Evolutionary conservation across 2,797 vertebrate species (phyloP).

Genomic region (Molothrus aeneus): DNA sequence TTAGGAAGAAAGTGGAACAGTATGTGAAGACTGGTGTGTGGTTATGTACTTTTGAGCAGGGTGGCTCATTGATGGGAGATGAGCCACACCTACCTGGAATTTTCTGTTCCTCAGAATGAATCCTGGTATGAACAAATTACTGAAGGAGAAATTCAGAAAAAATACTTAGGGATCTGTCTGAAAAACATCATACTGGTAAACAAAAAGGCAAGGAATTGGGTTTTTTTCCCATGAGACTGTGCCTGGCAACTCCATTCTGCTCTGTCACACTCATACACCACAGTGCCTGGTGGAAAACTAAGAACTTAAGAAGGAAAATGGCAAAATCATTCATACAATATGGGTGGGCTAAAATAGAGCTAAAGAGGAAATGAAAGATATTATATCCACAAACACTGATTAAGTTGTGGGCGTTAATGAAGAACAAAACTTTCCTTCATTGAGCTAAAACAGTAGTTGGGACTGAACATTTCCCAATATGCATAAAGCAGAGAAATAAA

Average conservation of each 20-base stretch:
- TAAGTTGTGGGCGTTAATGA: background rate
- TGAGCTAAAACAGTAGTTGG: background rate
- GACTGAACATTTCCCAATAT: background rate
- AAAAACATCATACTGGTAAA: background rate
- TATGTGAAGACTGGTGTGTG: background rate
- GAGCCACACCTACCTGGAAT: background rate
- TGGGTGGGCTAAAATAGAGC: background rate
- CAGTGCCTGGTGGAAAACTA: background rate
- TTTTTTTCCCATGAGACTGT: background rate
- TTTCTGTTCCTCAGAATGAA: background rate
- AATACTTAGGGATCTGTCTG: background rate
- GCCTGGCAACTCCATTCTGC: background rate
- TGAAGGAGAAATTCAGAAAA: background rate
- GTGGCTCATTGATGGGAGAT: background rate
- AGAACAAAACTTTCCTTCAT: conserved; percentile 19
- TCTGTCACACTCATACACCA: background rate
- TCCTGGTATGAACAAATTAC: background rate
- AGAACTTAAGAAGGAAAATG: background rate
- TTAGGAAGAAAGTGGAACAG: background rate
- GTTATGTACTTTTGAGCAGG: background rate
- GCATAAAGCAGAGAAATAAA: background rate
- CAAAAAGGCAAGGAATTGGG: background rate
- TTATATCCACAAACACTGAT: background rate
- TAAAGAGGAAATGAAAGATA: background rate
- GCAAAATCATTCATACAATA: background rate